Evolutionary conservation across 2,113 vertebrate species (phyloP), one percentile per base, ranked within the genome.

Genomic region (Otolemur garnettii): DNA sequence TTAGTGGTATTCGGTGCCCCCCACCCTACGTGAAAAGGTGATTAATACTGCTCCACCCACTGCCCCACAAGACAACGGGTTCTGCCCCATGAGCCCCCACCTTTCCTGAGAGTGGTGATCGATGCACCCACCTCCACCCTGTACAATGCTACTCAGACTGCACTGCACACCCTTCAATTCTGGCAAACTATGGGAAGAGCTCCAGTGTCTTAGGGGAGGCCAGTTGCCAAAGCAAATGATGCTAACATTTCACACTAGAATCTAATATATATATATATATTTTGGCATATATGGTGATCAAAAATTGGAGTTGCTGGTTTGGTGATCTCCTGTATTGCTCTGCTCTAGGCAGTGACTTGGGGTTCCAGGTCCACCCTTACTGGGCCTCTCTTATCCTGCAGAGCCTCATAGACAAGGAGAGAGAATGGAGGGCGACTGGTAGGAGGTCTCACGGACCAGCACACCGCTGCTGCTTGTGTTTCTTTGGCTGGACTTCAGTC

Each of bases 381-480:
- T 7, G 68, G 88, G 57, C 1, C 22, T 90, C 59, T 82, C 24
- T 28, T 57, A 1, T 50, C 11, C 24, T 18, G 21, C 17, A 90
- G 50, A 12, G 12, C 13, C 13, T 86, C 72, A 22, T n/a, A 91
- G 74, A 69, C 22, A 33, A 75, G 17, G 50, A 74, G 33, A 68
- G 33, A 30, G 7, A 68, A 74, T 7, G n/a, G 10, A 74, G 24
- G 1, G 4, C 19, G n/a, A 62, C 0, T 13, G 64, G 15, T 4
- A 35, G 60, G 42, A 28, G 7, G 0, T 13, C 45, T 69, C 14
- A 3, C 17, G 9, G 17, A 19, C 21, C 12, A 45, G 14, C 5
- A 5, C 0, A 14, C 30, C 26, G 4, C 4, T 1, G 7, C 26
- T 64, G 35, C 30, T 79, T 4, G 1, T 1, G 14, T 33, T 55